A percentile compares a stretch with the other conserved stretches of the same genome.
Conservation (phyloP, 1,140 invertebrate species). For the Trichomalopsis sarcophagae region DNA sequence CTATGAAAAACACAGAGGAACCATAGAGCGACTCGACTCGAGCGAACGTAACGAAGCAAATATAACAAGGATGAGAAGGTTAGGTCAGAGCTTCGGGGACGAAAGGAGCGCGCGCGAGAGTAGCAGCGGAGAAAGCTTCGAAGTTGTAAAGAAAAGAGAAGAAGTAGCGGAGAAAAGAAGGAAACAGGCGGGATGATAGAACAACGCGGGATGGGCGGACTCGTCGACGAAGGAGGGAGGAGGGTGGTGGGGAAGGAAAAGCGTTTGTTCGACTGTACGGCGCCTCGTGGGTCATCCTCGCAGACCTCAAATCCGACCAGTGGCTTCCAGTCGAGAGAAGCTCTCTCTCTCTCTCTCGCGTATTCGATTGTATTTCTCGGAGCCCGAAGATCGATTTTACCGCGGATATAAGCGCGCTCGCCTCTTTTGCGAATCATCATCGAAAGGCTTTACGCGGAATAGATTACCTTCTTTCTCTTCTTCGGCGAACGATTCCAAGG, state of each 20-base stretch:
- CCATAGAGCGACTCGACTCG: background rate
- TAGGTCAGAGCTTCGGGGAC: background rate
- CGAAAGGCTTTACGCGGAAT: background rate
- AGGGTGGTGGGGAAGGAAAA: background rate
- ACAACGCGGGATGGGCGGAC: slow-evolving; percentile 35
- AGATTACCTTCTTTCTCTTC: background rate
- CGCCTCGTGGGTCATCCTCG: slow-evolving; percentile 53
- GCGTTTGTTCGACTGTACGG: slow-evolving; percentile 53
- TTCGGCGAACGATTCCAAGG: background rate
- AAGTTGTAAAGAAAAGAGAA: slow-evolving; percentile 48
- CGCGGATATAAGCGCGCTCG: background rate
- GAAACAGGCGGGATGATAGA: slow-evolving; percentile 31
- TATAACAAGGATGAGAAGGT: background rate
- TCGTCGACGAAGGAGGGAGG: slow-evolving; percentile 6
- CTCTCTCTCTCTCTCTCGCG: background rate
- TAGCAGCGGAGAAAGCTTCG: background rate
- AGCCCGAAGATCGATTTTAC: background rate
- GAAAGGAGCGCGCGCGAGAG: background rate
- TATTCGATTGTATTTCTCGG: slow-evolving; percentile 5
- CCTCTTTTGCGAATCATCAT: background rate
- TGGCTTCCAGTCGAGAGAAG: slow-evolving; percentile 34
- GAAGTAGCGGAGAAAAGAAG: slow-evolving; percentile 37
- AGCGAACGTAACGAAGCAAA: slow-evolving; percentile 17
- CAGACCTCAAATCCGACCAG: slow-evolving; percentile 42
- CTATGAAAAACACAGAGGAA: no score